Conservation (phyloP, 2,113 vertebrate genomes). For the Zonotrichia leucophrys region DNA sequence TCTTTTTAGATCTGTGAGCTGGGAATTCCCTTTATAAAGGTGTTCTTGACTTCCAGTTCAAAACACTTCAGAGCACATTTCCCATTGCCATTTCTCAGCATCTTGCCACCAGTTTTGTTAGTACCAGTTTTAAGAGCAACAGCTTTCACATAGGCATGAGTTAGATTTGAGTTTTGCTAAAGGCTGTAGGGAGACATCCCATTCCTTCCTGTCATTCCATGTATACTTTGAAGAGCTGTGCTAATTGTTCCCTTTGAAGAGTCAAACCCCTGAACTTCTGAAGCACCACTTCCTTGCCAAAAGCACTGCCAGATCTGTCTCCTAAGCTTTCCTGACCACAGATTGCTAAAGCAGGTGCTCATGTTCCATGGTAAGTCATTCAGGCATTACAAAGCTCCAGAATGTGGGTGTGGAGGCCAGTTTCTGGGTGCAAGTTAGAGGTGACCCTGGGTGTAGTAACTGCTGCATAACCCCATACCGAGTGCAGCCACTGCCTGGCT, state of each 20-base stretch:
- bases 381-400: not conserved
- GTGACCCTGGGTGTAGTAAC: not conserved
- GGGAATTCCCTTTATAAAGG: not conserved
- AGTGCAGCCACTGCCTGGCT: too few relatives aligned
- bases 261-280: not conserved
- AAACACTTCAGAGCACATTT: conserved; percentile 40
- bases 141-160: not conserved
- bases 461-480: not conserved
- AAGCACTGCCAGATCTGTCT: not conserved
- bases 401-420: not conserved
- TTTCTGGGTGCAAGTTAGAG: not conserved
- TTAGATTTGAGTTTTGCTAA: conserved; percentile 37
- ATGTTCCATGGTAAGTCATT: not conserved
- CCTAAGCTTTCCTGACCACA: not conserved
- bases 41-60: not conserved
- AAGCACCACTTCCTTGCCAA: not conserved
- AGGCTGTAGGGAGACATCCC: not conserved
- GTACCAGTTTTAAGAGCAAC: not conserved
- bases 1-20: not conserved
- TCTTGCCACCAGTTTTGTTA: not conserved
- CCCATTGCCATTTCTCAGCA: conserved; percentile 12
- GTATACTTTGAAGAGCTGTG: not conserved
- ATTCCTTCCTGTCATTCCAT: not conserved
- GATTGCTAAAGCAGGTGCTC: not conserved
- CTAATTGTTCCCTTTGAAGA: not conserved